Evolutionary conservation across 2,888 invertebrate genomes (phyloP).

Genomic region (Acheta domesticus): DNA sequence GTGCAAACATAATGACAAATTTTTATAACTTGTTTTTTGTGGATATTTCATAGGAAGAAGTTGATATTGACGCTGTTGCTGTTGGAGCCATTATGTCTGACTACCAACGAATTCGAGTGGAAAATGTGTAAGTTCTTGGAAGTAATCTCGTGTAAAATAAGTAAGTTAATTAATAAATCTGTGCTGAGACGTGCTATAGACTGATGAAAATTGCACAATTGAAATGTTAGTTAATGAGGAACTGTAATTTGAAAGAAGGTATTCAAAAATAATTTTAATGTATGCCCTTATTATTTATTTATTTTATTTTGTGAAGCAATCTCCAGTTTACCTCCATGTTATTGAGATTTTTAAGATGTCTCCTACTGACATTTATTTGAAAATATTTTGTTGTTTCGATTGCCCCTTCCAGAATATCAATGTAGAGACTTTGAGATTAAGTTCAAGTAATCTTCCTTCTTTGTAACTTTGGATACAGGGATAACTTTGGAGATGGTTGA

Average conservation of each 20-base stretch:
- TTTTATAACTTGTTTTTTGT: background rate
- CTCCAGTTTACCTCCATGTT: too few relatives aligned
- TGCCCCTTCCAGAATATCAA: too few relatives aligned
- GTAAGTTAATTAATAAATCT: too few relatives aligned
- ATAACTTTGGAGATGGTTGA: too few relatives aligned
- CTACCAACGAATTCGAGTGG: conserved; percentile 95
- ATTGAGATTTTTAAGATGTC: too few relatives aligned
- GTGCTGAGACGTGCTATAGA: too few relatives aligned
- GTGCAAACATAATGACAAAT: too few relatives aligned
- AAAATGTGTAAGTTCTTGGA: conserved; percentile 82
- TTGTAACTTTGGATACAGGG: too few relatives aligned
- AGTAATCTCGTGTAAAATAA: conserved; percentile 23
- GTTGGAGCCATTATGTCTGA: conserved; percentile 97
- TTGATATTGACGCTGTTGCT: conserved; percentile 86
- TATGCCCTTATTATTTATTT: background rate
- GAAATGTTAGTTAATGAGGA: background rate
- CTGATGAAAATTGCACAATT: background rate
- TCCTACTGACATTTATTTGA: too few relatives aligned
- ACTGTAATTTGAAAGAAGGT: background rate
- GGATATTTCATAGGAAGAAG: conserved; percentile 54
- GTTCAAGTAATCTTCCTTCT: too few relatives aligned
- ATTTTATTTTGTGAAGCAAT: background rate
- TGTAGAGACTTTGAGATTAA: too few relatives aligned
- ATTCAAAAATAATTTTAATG: background rate
- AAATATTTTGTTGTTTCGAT: too few relatives aligned